phyloP scores from a whole-genome alignment of 1,140 invertebrate species.

The Halesus radiatus region DNA sequence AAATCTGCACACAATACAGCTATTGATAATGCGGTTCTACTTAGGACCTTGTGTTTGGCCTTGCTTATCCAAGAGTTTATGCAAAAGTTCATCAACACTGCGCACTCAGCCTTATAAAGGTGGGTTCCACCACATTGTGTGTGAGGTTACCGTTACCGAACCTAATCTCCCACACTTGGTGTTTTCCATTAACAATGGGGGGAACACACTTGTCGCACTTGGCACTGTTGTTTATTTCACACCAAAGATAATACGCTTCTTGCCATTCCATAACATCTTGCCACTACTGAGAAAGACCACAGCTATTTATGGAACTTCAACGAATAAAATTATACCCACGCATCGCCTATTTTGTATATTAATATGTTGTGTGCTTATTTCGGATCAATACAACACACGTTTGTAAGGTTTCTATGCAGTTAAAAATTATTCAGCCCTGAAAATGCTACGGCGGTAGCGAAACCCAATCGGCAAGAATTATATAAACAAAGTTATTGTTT shows the following conservation, averaged over 20 bases:
- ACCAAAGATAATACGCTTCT: neutral
- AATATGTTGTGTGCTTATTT: too few relatives aligned
- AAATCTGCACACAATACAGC: constrained; percentile 4
- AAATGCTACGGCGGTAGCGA: too few relatives aligned
- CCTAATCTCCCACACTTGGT: constrained; percentile 47
- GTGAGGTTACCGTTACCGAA: neutral
- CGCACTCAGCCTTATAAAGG: neutral
- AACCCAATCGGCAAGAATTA: too few relatives aligned
- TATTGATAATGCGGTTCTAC: neutral
- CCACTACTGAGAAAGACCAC: too few relatives aligned
- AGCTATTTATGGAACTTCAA: too few relatives aligned
- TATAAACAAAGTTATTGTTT: too few relatives aligned
- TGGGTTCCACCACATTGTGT: neutral
- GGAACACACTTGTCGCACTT: neutral
- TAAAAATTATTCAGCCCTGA: too few relatives aligned
- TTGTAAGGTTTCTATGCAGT: too few relatives aligned
- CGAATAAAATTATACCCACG: too few relatives aligned
- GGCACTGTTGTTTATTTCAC: neutral
- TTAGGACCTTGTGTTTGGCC: neutral
- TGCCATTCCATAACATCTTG: neutral
- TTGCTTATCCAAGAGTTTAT: neutral
- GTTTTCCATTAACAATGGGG: constrained; percentile 47
- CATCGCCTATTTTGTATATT: too few relatives aligned
- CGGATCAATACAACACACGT: too few relatives aligned
- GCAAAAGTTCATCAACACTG: neutral